Evolutionary conservation across 92 coral and sea anemone genomes (phyloP).

Genomic region (Zoanthus solanderi): DNA sequence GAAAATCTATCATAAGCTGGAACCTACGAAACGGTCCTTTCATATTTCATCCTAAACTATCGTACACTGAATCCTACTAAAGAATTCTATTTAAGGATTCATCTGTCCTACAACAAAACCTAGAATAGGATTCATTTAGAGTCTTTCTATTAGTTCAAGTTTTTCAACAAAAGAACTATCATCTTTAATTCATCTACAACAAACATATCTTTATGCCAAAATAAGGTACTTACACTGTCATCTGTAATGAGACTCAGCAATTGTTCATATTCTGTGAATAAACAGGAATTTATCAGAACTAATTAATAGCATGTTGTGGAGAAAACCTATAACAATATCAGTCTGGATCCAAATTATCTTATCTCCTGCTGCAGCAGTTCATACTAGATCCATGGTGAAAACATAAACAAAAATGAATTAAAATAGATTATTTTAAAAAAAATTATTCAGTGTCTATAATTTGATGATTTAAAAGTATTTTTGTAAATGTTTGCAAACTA

Average conservation of each 20-base stretch:
- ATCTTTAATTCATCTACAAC: not conserved
- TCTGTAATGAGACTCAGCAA: conserved; percentile 67
- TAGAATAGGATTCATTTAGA: not conserved
- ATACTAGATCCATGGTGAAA: too few species aligned
- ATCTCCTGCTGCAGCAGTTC: too few species aligned
- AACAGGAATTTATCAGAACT: not conserved
- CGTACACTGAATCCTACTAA: not conserved
- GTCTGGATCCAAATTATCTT: too few species aligned
- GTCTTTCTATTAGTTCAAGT: not conserved
- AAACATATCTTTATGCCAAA: not conserved
- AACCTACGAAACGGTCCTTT: not conserved
- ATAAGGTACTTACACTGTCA: conserved; percentile 78
- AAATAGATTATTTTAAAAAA: too few species aligned
- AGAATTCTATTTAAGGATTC: not conserved
- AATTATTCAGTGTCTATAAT: too few species aligned
- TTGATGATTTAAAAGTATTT: too few species aligned
- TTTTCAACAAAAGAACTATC: not conserved
- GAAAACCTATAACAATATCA: too few species aligned
- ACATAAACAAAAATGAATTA: too few species aligned
- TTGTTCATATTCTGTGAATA: conserved; percentile 76
- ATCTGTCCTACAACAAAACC: not conserved
- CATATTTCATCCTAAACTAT: not conserved
- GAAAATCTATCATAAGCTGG: not conserved
- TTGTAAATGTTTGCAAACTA: too few species aligned
- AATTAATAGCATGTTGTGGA: not conserved